Percentiles rank a stretch among this genome's conserved stretches.
These are phyloP conservation scores for Xyrichtys novacula DNA, from an alignment of 2,797 vertebrate genomes.

Conservation along the genomic window DNA sequence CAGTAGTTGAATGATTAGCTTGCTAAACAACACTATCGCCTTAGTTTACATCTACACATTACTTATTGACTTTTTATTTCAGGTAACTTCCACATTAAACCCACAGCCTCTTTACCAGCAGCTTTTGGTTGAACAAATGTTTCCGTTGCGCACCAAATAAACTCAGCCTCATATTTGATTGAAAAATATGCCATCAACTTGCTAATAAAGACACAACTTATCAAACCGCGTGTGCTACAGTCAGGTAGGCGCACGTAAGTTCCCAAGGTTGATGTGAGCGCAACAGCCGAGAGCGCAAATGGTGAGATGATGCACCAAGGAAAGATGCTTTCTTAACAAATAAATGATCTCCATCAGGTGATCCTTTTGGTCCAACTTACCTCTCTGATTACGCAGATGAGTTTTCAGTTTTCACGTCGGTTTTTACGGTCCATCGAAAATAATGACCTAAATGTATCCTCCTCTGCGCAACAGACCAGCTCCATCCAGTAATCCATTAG, in stretches of 20 bases:
- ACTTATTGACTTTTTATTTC: too few species aligned
- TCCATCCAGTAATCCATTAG: slow-evolving; percentile 55
- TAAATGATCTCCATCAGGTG: background rate
- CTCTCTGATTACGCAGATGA: slow-evolving; percentile 14
- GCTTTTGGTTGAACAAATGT: background rate
- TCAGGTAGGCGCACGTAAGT: background rate
- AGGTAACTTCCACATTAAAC: slow-evolving; percentile 12
- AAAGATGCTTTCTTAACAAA: background rate
- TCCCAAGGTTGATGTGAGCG: slow-evolving; percentile 5
- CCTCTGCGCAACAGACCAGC: slow-evolving; percentile 41
- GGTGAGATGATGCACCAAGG: background rate
- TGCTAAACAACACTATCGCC: too few species aligned
- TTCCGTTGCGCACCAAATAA: background rate
- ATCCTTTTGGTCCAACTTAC: slow-evolving; percentile 41
- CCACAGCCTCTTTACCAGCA: too few species aligned
- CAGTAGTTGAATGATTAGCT: too few species aligned
- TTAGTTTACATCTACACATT: too few species aligned
- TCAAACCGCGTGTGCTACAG: background rate
- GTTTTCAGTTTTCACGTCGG: slow-evolving; percentile 24
- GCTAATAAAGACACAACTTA: background rate
- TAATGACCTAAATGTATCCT: slow-evolving; percentile 30
- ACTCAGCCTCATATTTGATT: background rate
- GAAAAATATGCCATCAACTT: background rate
- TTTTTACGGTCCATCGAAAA: slow-evolving; percentile 43
- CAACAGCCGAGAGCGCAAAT: slow-evolving; percentile 4